These are phyloP conservation scores for Lophotis ruficrista DNA, from an alignment of 2,113 vertebrate genomes.

Conservation along the genomic window DNA sequence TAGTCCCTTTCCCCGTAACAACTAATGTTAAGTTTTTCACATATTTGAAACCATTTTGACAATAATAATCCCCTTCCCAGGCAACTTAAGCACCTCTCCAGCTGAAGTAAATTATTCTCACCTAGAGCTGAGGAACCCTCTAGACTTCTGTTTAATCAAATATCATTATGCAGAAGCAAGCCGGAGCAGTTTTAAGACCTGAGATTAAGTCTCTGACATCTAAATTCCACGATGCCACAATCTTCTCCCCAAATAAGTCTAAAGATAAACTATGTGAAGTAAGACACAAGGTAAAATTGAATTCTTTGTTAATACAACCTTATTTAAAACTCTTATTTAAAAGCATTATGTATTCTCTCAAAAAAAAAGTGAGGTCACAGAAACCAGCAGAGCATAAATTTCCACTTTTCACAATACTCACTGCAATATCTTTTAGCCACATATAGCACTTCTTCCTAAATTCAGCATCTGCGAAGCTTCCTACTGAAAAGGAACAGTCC, in stretches of 20 bases:
- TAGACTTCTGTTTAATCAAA: background rate
- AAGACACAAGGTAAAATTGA: background rate
- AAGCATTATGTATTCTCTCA: background rate
- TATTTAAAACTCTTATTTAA: background rate
- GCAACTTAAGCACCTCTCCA: background rate
- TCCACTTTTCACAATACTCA: constrained; percentile 70
- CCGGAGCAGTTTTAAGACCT: background rate
- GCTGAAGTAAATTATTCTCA: background rate
- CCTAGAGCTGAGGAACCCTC: background rate
- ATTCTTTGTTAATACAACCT: background rate
- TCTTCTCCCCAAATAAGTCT: background rate
- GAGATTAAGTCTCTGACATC: background rate
- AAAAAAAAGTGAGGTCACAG: background rate
- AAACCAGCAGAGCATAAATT: background rate
- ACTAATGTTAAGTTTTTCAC: background rate
- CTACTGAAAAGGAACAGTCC: constrained; percentile 70
- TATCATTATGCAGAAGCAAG: background rate
- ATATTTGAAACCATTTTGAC: background rate
- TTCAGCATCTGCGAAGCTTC: background rate
- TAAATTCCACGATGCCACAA: background rate
- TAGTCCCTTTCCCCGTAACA: background rate
- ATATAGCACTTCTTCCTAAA: constrained; percentile 81
- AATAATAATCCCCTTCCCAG: background rate
- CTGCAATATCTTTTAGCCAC: constrained; percentile 87
- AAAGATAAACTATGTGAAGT: background rate